A percentile compares a stretch with the other conserved stretches of the same genome.
Conservation (phyloP, 2,797 vertebrate species). For the Thaleichthys pacificus region DNA sequence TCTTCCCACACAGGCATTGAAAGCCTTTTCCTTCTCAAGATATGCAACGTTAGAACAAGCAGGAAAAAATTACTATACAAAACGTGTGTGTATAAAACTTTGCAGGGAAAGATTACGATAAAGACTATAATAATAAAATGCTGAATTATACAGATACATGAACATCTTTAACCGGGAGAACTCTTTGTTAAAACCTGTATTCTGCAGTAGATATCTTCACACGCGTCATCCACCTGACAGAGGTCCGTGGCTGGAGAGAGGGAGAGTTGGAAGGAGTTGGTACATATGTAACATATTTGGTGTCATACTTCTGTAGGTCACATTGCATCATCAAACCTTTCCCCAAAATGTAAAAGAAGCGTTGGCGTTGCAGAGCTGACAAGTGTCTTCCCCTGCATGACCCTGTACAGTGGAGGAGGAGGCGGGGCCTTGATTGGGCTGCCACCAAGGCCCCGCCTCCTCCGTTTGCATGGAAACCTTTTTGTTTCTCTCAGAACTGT, state of each 20-base stretch:
- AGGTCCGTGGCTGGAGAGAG: not conserved
- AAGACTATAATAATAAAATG: conserved; percentile 39
- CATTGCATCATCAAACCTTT: conserved; percentile 72
- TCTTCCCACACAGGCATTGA: conserved; percentile 38
- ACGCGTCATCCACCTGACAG: conserved; percentile 8
- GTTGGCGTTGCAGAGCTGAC: conserved; percentile 29
- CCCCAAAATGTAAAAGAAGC: conserved; percentile 35
- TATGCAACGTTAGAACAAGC: conserved; percentile 76
- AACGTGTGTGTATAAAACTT: conserved; percentile 49
- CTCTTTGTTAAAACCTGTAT: conserved; percentile 28
- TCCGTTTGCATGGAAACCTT: conserved; percentile 73
- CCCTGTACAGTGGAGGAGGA: conserved; percentile 71
- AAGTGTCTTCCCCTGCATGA: conserved; percentile 71
- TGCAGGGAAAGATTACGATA: conserved; percentile 64
- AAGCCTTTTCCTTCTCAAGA: conserved; percentile 73
- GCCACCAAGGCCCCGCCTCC: conserved; percentile 39
- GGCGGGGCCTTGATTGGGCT: not conserved
- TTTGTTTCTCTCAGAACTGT: conserved; percentile 43
- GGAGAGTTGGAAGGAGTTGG: not conserved
- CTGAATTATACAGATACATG: conserved; percentile 46
- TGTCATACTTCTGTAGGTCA: conserved; percentile 75
- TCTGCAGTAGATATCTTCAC: conserved; percentile 54
- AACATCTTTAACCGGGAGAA: conserved; percentile 37
- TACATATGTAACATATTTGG: conserved; percentile 80
- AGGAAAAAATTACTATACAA: conserved; percentile 63